These are phyloP conservation scores for Karalla daura DNA, from an alignment of 2,797 vertebrate genomes.

Conservation along the genomic window DNA sequence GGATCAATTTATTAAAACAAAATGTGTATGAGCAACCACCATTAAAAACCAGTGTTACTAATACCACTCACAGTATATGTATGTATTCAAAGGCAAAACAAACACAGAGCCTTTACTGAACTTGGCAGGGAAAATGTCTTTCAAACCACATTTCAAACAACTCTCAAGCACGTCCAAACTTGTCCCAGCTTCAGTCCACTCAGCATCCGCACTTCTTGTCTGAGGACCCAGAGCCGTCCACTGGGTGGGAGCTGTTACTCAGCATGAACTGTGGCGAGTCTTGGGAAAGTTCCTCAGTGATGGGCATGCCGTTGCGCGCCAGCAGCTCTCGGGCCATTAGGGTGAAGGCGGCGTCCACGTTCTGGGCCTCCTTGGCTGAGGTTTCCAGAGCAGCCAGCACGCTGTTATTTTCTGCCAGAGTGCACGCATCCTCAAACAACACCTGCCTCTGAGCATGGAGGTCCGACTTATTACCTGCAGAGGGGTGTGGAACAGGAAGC, in stretches of 20 bases:
- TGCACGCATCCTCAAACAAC: slow-evolving; percentile 93
- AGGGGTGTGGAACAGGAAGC: not conserved
- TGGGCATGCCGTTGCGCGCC: slow-evolving; percentile 87
- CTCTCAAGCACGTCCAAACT: not conserved
- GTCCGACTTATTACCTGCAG: slow-evolving; percentile 93
- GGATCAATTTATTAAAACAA: slow-evolving; percentile 4
- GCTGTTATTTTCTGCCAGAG: slow-evolving; percentile 87
- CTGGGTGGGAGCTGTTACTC: slow-evolving; percentile 82
- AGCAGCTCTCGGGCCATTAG: slow-evolving; percentile 94
- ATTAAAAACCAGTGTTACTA: slow-evolving; percentile 17
- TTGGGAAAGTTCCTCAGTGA: slow-evolving; percentile 79
- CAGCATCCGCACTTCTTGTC: slow-evolving; percentile 88
- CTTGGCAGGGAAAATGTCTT: not conserved
- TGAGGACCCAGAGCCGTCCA: slow-evolving; percentile 60
- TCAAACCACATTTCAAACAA: slow-evolving; percentile 3
- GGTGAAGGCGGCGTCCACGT: slow-evolving; percentile 91
- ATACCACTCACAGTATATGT: slow-evolving; percentile 17
- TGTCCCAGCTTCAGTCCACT: slow-evolving; percentile 33
- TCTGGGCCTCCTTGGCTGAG: slow-evolving; percentile 93
- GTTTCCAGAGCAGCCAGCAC: slow-evolving; percentile 93
- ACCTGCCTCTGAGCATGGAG: slow-evolving; percentile 88
- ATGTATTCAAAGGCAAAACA: slow-evolving; percentile 47
- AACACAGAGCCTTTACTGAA: not conserved
- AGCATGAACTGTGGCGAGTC: slow-evolving; percentile 69
- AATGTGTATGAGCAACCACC: not conserved